Conservation (phyloP, 2,113 vertebrate species). For the Leucoraja erinaceus region DNA sequence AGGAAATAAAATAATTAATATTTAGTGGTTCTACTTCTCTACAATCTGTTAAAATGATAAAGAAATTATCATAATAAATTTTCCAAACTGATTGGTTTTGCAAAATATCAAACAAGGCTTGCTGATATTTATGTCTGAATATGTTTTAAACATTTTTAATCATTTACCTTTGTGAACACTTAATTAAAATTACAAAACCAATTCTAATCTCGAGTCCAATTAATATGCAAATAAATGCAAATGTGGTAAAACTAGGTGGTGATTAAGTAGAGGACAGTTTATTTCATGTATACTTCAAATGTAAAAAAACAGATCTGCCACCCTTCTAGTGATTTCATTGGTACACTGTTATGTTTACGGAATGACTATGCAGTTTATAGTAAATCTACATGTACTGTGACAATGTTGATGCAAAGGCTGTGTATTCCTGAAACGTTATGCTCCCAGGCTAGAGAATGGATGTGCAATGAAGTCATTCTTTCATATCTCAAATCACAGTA, state of each 20-base stretch:
- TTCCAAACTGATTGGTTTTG: slow-evolving; percentile 66
- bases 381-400: slow-evolving; percentile 77
- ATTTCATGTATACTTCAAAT: slow-evolving; percentile 99
- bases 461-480: slow-evolving; percentile 71
- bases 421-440: slow-evolving; percentile 81
- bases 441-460: slow-evolving; percentile 72
- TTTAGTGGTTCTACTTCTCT: slow-evolving; percentile 76
- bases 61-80: slow-evolving; percentile 98
- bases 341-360: slow-evolving; percentile 94
- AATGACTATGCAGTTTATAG: slow-evolving; percentile 69
- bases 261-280: slow-evolving; percentile 99
- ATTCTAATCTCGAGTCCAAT: slow-evolving; percentile 99
- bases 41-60: slow-evolving; percentile 97
- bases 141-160: slow-evolving; percentile 99
- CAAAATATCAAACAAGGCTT: slow-evolving; percentile 81
- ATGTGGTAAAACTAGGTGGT: slow-evolving; percentile 99
- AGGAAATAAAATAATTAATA: slow-evolving; percentile 34
- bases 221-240: slow-evolving; percentile 99
- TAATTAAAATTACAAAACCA: slow-evolving; percentile 99
- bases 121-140: slow-evolving; percentile 98
- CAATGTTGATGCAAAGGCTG: slow-evolving; percentile 83
- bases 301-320: slow-evolving; percentile 87
- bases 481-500: slow-evolving; percentile 74
- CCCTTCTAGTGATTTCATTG: slow-evolving; percentile 71
- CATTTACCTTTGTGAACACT: slow-evolving; percentile 99